Base-by-base conservation (phyloP, 2,888 invertebrate species). In the Polietes domitor region DNA sequence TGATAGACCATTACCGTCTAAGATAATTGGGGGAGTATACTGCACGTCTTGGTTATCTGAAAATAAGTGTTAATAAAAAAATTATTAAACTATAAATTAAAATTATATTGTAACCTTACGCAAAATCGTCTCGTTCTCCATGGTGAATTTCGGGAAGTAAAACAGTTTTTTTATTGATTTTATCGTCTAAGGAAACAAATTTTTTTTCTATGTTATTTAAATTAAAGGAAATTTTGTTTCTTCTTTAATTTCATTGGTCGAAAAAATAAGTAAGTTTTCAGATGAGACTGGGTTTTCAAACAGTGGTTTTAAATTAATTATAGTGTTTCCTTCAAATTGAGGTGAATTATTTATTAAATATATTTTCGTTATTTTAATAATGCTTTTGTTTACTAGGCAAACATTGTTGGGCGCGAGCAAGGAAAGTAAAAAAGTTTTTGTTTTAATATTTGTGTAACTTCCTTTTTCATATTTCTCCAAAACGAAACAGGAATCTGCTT, bases 211-310 rank as follows among this genome's bases (percentile, higher is more conserved):
- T 70, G 15, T 70, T 70, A 70, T 70, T 70, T 47, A 70, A 47
- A 47, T 70, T 37, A 70, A 70, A 70, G 24, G 28, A 50, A 41
- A 71, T 41, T 43, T 65, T 65, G 37, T 65, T 65, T 53, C 53
- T 53, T 53, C 53, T 53, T 53, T 53, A 19, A 53, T 53, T 53
- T 21, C 53, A 53, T 53, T 9, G 53, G 53, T 53, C 21, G 53
- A 53, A 53, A 53, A 53, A 65, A 83, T 65, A 24, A 80, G 43
- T 55, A 79, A 77, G 32, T 73, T 47, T 73, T 28, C 68, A 61
- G 76, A 85, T 41, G 37, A 47, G 21, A 83, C 74, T 53, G 83
- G 83, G 68, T 80, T 68, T 21, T 70, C 19, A 61, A 82, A 83
- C 28, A 26, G 41, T 19, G 19, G 32, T 32, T n/a, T 47, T 19